phyloP scores from a whole-genome alignment of 2,797 vertebrate species.

The Okamejei kenojei region DNA sequence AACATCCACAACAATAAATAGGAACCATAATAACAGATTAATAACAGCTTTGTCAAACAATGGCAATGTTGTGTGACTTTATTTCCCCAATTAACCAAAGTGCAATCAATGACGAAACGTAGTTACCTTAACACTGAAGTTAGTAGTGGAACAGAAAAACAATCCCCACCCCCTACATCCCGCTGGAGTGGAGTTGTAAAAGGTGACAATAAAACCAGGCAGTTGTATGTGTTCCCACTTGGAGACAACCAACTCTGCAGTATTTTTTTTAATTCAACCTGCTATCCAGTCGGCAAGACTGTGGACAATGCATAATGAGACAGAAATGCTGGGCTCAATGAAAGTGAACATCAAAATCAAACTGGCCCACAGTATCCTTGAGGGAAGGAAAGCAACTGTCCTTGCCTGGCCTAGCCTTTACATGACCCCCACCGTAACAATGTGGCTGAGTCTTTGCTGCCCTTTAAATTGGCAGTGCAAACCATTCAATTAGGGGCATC shows the following conservation, averaged over 20 bases:
- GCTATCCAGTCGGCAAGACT: too few species aligned
- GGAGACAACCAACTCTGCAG: neutral
- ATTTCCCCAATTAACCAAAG: neutral
- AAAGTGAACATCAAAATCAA: too few species aligned
- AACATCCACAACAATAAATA: conserved; percentile 33
- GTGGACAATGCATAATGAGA: neutral
- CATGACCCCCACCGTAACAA: too few species aligned
- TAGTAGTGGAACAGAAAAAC: neutral
- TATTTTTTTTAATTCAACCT: neutral
- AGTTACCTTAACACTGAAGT: conserved; percentile 6
- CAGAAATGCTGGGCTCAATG: neutral
- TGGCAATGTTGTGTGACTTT: neutral
- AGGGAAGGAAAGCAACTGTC: too few species aligned
- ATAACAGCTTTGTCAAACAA: neutral
- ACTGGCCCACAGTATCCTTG: too few species aligned
- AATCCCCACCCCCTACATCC: neutral
- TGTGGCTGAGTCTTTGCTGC: too few species aligned
- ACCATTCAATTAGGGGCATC: too few species aligned
- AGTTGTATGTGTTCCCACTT: neutral
- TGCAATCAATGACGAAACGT: neutral
- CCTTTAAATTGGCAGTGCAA: too few species aligned
- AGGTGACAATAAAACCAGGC: neutral
- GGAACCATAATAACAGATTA: conserved; percentile 31
- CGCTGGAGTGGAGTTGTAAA: neutral
- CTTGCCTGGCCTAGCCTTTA: too few species aligned